phyloP scores from a whole-genome alignment of 2,113 vertebrate species.

The Strix aluco region DNA sequence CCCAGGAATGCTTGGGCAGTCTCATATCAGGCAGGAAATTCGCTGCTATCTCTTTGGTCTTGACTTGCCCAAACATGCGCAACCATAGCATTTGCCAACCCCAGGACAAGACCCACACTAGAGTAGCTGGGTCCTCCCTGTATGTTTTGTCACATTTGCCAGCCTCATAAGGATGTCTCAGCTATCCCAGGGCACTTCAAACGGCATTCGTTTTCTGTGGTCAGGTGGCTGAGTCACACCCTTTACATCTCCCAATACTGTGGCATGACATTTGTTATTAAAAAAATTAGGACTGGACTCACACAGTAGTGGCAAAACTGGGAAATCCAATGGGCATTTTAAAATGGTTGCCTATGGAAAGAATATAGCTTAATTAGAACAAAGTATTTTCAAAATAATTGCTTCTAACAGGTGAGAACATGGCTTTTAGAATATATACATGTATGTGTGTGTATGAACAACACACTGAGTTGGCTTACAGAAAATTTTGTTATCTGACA shows the following conservation, averaged over 20 bases:
- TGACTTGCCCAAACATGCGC: background rate
- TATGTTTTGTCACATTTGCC: background rate
- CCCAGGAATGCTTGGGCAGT: background rate
- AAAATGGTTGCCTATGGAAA: background rate
- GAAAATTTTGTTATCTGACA: background rate
- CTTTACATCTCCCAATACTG: background rate
- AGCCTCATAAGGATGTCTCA: background rate
- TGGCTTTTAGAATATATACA: background rate
- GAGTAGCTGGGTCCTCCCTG: background rate
- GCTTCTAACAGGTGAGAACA: background rate
- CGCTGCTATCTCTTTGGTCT: background rate
- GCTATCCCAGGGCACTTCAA: background rate
- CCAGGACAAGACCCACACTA: background rate
- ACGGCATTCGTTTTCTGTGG: background rate
- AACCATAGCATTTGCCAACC: background rate
- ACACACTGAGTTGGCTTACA: background rate
- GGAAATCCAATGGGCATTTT: background rate
- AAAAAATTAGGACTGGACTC: background rate
- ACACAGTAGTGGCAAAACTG: background rate
- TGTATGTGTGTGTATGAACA: background rate
- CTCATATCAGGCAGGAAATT: background rate
- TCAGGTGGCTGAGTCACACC: background rate
- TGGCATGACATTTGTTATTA: background rate
- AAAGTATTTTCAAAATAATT: background rate
- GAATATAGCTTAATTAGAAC: background rate